phyloP scores from a whole-genome alignment of 2,797 vertebrate genomes.

The Tamandua tetradactyla region DNA sequence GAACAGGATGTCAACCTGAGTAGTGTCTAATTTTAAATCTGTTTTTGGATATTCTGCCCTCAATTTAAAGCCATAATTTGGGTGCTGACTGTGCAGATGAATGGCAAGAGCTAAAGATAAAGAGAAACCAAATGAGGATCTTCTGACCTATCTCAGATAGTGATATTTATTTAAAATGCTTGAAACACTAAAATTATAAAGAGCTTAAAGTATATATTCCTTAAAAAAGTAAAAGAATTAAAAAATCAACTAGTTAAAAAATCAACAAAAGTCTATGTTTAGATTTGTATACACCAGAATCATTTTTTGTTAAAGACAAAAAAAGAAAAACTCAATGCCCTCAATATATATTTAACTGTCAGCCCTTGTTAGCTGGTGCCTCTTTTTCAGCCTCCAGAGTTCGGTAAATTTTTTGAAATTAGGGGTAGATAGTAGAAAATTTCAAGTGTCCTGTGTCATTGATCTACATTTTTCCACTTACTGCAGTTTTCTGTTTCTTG shows the following conservation, averaged over 20 bases:
- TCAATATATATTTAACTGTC: neutral
- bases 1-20: neutral
- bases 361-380: neutral
- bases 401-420: neutral
- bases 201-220: neutral
- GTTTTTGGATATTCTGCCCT: neutral
- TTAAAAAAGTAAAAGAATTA: neutral
- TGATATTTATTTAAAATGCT: neutral
- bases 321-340: neutral
- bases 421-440: neutral
- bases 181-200: neutral
- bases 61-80: neutral
- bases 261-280: neutral
- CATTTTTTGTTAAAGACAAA: neutral
- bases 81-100: neutral
- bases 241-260: neutral
- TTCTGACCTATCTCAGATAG: neutral
- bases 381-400: neutral
- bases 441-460: neutral
- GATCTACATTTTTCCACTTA: neutral
- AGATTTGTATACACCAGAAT: neutral
- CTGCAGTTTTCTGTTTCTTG: neutral
- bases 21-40: slow-evolving; percentile 35
- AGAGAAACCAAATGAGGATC: neutral
- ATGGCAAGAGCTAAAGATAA: neutral